Percentiles rank a stretch among this genome's conserved stretches.
Evolutionary conservation across 2,797 vertebrate species (phyloP).

Genomic region (Pelobates cultripes): DNA sequence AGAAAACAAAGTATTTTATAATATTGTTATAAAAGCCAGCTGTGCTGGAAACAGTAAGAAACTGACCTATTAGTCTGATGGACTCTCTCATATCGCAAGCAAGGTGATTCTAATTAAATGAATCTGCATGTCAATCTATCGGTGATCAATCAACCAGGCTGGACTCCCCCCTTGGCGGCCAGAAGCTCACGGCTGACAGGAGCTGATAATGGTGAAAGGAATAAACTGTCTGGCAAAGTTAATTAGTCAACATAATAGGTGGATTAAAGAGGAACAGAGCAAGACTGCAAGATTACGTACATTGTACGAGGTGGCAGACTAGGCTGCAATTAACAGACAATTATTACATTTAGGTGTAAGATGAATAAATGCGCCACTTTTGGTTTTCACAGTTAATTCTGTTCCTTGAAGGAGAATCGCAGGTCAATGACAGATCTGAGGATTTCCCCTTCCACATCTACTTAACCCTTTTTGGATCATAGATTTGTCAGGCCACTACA

Average conservation of each 20-base stretch:
- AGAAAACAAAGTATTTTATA: constrained; percentile 78
- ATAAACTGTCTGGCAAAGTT: constrained; percentile 82
- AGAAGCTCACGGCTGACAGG: constrained; percentile 79
- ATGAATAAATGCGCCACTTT: constrained; percentile 81
- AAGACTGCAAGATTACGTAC: constrained; percentile 78
- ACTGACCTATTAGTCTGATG: constrained; percentile 81
- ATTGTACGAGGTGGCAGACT: constrained; percentile 74
- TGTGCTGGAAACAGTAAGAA: constrained; percentile 78
- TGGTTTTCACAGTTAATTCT: constrained; percentile 73
- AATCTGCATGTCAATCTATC: constrained; percentile 87
- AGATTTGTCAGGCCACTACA: no score
- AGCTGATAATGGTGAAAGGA: constrained; percentile 85
- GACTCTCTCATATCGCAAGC: constrained; percentile 84
- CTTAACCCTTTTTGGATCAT: no score
- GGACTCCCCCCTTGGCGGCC: constrained; percentile 72
- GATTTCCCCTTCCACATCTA: not conserved
- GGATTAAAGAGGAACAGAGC: constrained; percentile 79
- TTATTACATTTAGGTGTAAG: constrained; percentile 85
- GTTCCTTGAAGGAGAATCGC: constrained; percentile 76
- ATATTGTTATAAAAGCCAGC: constrained; percentile 42
- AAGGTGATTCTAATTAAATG: constrained; percentile 88
- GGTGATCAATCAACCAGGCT: constrained; percentile 82
- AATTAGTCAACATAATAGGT: constrained; percentile 87
- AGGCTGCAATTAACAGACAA: constrained; percentile 82
- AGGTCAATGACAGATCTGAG: constrained; percentile 64